Evolutionary conservation across 1,140 invertebrate species (phyloP).

Genomic region (Drosophila malerkotliana): DNA sequence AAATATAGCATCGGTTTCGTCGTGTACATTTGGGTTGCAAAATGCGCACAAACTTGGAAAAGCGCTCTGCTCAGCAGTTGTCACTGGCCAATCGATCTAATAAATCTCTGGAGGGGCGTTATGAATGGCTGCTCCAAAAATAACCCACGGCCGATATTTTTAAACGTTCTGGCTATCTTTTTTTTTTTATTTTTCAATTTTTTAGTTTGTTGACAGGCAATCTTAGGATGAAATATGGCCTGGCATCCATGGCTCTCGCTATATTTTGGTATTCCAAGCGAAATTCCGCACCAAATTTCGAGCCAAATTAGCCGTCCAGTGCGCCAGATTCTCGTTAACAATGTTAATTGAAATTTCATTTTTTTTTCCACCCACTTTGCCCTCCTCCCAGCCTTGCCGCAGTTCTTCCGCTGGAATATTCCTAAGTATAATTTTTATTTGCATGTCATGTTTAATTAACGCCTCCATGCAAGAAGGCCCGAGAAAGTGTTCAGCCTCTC

Average conservation of each 20-base stretch:
- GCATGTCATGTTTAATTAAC: conserved; percentile 81
- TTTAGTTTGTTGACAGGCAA: conserved; percentile 39
- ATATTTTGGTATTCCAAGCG: conserved; percentile 27
- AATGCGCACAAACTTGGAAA: conserved; percentile 30
- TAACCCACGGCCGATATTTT: conserved; percentile 29
- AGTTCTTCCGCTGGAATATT: conserved; percentile 50
- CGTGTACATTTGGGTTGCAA: conserved; percentile 33
- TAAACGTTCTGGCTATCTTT: conserved; percentile 17
- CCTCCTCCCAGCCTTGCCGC: not conserved
- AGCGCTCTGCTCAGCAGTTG: conserved; percentile 35
- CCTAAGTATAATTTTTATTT: conserved; percentile 77
- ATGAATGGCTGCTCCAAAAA: conserved; percentile 44
- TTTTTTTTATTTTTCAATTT: not conserved
- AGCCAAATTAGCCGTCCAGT: conserved; percentile 33
- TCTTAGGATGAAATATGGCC: conserved; percentile 47
- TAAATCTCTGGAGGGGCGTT: conserved; percentile 46
- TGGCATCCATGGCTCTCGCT: conserved; percentile 1
- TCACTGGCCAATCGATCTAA: conserved; percentile 47
- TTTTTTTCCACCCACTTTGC: not conserved
- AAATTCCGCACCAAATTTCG: conserved; percentile 25
- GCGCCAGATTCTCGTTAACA: conserved; percentile 29
- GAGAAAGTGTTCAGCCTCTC: conserved; percentile 21
- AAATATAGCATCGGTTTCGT: conserved; percentile 27
- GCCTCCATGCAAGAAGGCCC: conserved; percentile 50
- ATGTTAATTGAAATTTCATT: conserved; percentile 49